Conservation (phyloP, 1,140 invertebrate species). For the Psilanteris sp. region DNA sequence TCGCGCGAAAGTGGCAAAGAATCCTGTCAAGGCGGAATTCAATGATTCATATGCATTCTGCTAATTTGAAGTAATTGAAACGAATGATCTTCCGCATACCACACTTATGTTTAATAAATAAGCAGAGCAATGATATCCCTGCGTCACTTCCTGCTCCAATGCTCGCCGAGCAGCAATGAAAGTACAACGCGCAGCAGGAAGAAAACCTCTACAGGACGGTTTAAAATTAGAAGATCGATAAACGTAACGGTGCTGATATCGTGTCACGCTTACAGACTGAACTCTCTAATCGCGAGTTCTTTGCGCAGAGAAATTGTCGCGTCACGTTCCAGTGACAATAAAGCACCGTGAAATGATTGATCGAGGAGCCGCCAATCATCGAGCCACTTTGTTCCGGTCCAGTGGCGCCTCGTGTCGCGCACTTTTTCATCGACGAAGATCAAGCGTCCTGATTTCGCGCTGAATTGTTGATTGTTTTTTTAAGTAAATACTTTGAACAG, state of each 20-base stretch:
- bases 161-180: constrained; percentile 46
- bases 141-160: constrained; percentile 54
- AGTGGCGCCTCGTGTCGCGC: neutral
- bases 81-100: constrained; percentile 63
- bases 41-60: constrained; percentile 61
- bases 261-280: constrained; percentile 21
- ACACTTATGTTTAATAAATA: constrained; percentile 65
- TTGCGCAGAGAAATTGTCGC: constrained; percentile 50
- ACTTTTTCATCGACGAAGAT: constrained; percentile 13
- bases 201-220: constrained; percentile 62
- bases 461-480: constrained; percentile 3
- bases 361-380: constrained; percentile 22
- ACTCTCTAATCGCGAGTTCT: constrained; percentile 57
- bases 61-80: constrained; percentile 65
- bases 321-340: constrained; percentile 52
- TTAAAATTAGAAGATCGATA: constrained; percentile 63
- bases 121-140: constrained; percentile 59
- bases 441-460: constrained; percentile 12
- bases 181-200: constrained; percentile 57
- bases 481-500: no score
- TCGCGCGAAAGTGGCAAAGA: constrained; percentile 55
- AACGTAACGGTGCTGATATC: constrained; percentile 59
- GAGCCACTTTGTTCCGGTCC: constrained; percentile 32
- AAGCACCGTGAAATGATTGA: constrained; percentile 50
- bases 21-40: constrained; percentile 61